Evolutionary conservation across 2,113 vertebrate species (phyloP).

Genomic region (Ptychochromis oligacanthus): DNA sequence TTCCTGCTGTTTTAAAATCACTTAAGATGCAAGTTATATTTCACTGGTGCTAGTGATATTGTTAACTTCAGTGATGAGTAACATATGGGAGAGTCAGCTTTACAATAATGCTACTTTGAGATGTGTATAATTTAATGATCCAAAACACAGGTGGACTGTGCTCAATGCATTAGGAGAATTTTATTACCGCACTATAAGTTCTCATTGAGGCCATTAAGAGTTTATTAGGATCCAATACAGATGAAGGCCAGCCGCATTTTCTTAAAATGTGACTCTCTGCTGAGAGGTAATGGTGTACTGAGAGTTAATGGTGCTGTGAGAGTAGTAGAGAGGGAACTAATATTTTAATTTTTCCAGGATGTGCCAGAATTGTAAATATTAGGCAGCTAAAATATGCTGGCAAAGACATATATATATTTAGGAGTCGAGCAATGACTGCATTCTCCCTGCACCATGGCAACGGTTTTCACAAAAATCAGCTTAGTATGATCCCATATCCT

Average conservation of each 20-base stretch:
- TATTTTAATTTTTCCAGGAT: neutral
- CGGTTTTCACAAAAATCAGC: neutral
- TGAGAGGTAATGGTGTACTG: neutral
- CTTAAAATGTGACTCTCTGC: neutral
- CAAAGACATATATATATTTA: neutral
- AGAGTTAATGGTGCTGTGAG: neutral
- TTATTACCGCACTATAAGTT: neutral
- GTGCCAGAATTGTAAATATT: neutral
- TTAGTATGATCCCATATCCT: neutral
- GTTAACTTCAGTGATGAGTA: neutral
- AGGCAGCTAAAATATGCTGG: neutral
- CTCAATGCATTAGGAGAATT: neutral
- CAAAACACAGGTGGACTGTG: neutral
- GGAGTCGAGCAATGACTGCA: neutral
- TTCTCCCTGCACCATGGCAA: neutral
- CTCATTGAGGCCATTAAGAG: neutral
- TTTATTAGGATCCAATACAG: neutral
- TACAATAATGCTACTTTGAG: neutral
- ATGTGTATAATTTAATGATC: neutral
- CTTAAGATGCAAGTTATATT: rapidly evolving
- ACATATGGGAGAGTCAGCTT: neutral
- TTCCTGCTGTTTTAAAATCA: neutral
- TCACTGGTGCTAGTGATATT: neutral
- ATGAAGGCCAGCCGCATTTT: neutral
- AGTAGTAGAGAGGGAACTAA: neutral